Base-by-base conservation (phyloP, 2,113 vertebrate species). In the Empidonax traillii region DNA sequence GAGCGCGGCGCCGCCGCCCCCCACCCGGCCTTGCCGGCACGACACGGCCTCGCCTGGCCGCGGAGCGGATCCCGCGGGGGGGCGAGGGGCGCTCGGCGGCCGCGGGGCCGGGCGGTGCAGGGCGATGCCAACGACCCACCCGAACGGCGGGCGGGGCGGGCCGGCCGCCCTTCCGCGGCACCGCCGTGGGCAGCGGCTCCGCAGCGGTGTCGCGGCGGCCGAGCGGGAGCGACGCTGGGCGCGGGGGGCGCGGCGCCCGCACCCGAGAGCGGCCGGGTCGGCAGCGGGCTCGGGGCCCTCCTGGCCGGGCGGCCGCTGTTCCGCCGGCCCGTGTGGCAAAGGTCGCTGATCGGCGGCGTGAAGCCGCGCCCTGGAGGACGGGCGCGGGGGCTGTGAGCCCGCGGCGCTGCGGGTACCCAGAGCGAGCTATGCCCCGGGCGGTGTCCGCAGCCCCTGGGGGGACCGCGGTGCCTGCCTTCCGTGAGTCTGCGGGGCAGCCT, bases 361-460 rank as follows among this genome's bases (percentile, higher is more conserved):
- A 58, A 53, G n/a, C 23, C 5, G 25, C 10, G 16, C 10, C 4
- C 12, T 0, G 69, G 13, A 41, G 37, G 58, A 9, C 17, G 51
- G 12, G 41, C 31, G 2, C 14, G 31, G 33, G 28, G 17, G 2
- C 35, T 0, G 20, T 5, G 55, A 37, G 46, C 71, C 16, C 62
- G 37, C 17, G 7, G 15, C 15, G 3, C 11, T 22, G 35, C 58
- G 7, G 72, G 49, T 56, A 10, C 33, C 10, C 23, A 0, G 0
- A 16, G 8, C 9, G 10, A 22, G 44, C 55, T 8, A 30, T 49
- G 66, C 31, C 46, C 11, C 5, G 8, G 39, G 14, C 10, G 47
- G 43, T 43, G 51, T 22, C 35, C 41, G 51, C 51, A 23, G 35
- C 31, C 22, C 49, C 1, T 17, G 20, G 0, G 4, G 39, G 21